A percentile compares a stretch with the other conserved stretches of the same genome.
These are phyloP conservation scores for Heliconius aoede DNA, from an alignment of 2,888 invertebrate species.

Conservation along the genomic window DNA sequence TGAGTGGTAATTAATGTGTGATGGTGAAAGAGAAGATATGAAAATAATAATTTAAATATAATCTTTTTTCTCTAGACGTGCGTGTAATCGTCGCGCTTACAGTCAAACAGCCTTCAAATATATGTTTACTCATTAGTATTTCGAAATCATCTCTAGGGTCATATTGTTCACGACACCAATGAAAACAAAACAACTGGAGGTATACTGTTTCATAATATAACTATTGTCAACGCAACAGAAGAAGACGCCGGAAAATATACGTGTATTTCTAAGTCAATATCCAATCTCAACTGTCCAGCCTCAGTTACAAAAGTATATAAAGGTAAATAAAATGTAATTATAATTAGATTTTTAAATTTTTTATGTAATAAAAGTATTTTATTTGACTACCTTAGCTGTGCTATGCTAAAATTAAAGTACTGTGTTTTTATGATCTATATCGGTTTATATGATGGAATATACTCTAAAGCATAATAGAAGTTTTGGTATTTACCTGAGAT, in stretches of 20 bases:
- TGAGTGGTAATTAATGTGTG: neutral
- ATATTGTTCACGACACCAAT: constrained; percentile 52
- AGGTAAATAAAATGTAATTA: constrained; percentile 52
- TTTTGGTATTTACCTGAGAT: too few relatives aligned
- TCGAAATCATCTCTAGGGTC: constrained; percentile 44
- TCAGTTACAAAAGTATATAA: constrained; percentile 52
- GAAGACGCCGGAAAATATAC: constrained; percentile 61
- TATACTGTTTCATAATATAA: constrained; percentile 60
- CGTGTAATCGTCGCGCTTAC: too few relatives aligned
- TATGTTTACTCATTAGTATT: neutral
- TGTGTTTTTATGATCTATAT: too few relatives aligned
- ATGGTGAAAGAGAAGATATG: neutral
- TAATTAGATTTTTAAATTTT: neutral
- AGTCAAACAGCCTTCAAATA: neutral
- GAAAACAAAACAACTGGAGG: constrained; percentile 52
- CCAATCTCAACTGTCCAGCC: constrained; percentile 47
- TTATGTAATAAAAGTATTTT: too few relatives aligned
- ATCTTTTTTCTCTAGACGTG: too few relatives aligned
- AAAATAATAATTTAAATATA: too few relatives aligned
- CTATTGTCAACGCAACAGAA: constrained; percentile 60
- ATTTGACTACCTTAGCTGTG: too few relatives aligned
- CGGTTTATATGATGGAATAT: too few relatives aligned
- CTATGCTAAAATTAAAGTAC: too few relatives aligned
- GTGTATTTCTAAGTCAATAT: constrained; percentile 57
- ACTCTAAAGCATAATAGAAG: too few relatives aligned